Conservation (phyloP, 2,888 invertebrate species). For the Drosophila anomelani region DNA sequence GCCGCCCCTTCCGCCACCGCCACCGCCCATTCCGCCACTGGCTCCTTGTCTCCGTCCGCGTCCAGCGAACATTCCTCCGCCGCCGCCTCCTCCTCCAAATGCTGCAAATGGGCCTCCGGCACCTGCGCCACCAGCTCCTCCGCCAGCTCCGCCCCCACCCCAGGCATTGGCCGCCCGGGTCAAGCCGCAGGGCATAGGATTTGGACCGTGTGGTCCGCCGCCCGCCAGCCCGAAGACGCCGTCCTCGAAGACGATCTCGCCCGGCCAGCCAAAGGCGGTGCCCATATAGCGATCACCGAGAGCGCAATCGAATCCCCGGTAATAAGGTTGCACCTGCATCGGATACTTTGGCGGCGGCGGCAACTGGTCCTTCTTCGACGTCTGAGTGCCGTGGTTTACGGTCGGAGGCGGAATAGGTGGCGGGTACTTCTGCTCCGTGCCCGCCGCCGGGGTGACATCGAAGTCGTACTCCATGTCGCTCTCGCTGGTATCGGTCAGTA, state of each 20-base stretch:
- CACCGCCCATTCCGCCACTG: not conserved
- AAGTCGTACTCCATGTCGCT: conserved; percentile 89
- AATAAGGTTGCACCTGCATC: conserved; percentile 60
- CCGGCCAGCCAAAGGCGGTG: conserved; percentile 60
- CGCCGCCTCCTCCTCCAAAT: conserved; percentile 11
- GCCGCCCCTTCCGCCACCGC: not conserved
- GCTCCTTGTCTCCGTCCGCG: not conserved
- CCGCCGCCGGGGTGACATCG: conserved; percentile 89
- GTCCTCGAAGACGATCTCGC: conserved; percentile 62
- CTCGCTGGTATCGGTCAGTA: conserved; percentile 82
- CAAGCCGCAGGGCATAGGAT: conserved; percentile 24
- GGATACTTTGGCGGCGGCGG: conserved; percentile 64
- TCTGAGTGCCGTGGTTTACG: conserved; percentile 87
- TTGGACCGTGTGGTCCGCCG: conserved; percentile 57
- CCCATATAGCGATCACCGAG: conserved; percentile 67
- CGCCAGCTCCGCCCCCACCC: conserved; percentile 12
- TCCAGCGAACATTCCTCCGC: conserved; percentile 13
- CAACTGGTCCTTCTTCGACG: conserved; percentile 85
- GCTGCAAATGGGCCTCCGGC: not conserved
- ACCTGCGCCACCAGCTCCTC: not conserved
- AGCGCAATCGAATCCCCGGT: conserved; percentile 76
- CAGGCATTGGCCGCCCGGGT: not conserved
- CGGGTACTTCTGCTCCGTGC: conserved; percentile 86
- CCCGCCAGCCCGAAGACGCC: conserved; percentile 60
- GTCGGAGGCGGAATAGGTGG: conserved; percentile 85